Percentiles rank a stretch among this genome's conserved stretches.
phyloP scores from a whole-genome alignment of 1,140 invertebrate species.

The Achroia grisella region DNA sequence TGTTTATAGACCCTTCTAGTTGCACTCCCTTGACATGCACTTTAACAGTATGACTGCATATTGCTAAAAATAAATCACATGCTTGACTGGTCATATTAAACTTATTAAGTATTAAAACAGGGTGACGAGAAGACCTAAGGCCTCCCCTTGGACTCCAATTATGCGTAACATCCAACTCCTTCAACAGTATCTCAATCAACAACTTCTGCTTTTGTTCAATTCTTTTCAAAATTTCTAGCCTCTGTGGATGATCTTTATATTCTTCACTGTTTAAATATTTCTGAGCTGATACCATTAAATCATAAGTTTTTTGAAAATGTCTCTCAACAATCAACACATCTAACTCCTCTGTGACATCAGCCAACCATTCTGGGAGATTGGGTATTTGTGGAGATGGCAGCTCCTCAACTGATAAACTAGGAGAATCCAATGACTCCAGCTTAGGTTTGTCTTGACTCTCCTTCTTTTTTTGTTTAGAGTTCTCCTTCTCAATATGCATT shows the following conservation, averaged over 20 bases:
- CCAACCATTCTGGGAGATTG: constrained; percentile 89
- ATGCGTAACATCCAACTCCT: constrained; percentile 90
- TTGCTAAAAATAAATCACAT: constrained; percentile 89
- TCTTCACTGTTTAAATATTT: constrained; percentile 60
- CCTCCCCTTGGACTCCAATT: constrained; percentile 96
- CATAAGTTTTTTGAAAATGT: constrained; percentile 96
- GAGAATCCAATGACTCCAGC: constrained; percentile 61
- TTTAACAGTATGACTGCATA: constrained; percentile 88
- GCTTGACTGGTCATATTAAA: constrained; percentile 86
- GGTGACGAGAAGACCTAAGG: constrained; percentile 87
- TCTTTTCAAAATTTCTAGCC: constrained; percentile 56
- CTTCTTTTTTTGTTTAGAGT: constrained; percentile 76
- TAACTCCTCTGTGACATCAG: constrained; percentile 94
- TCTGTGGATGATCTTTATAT: constrained; percentile 59
- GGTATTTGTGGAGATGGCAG: constrained; percentile 73
- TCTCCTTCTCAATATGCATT: constrained; percentile 82
- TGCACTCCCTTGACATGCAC: constrained; percentile 89
- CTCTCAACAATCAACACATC: constrained; percentile 98
- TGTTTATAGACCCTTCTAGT: constrained; percentile 88
- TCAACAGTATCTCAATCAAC: constrained; percentile 89
- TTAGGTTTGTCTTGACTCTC: constrained; percentile 55
- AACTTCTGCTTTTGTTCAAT: constrained; percentile 85
- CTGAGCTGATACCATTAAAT: constrained; percentile 80
- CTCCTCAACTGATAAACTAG: constrained; percentile 67
- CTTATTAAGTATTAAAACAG: constrained; percentile 90